Evolutionary conservation across 2,113 vertebrate species (phyloP).

Genomic region (Petrocephalus zakoni): DNA sequence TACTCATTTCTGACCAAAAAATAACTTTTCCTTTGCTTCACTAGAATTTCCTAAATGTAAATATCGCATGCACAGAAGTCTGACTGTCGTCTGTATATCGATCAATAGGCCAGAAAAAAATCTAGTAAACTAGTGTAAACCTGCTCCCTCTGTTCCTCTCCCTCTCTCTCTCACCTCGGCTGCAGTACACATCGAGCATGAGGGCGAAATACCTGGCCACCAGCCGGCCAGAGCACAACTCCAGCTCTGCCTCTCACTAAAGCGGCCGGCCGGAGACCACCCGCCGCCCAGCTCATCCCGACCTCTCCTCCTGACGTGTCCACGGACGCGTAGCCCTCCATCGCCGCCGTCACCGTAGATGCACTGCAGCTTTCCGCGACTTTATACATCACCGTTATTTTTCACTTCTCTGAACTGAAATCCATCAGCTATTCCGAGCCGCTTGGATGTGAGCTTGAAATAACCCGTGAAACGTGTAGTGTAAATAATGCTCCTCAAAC

Average conservation of each 20-base stretch:
- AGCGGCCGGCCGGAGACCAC: slow-evolving; percentile 14
- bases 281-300: background rate
- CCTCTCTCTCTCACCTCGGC: slow-evolving; percentile 34
- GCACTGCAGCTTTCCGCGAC: background rate
- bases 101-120: background rate
- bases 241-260: slow-evolving; percentile 60
- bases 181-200: slow-evolving; percentile 98
- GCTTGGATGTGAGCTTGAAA: slow-evolving; percentile 27
- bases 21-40: background rate
- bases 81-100: background rate
- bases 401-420: background rate
- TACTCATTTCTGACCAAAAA: background rate
- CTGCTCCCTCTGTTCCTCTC: background rate
- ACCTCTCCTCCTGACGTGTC: background rate
- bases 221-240: slow-evolving; percentile 73
- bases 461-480: slow-evolving; percentile 9
- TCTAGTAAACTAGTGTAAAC: background rate
- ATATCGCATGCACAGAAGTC: background rate
- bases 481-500: slow-evolving; percentile 28
- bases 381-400: background rate
- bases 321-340: background rate
- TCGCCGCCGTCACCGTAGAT: background rate
- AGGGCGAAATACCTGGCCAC: slow-evolving; percentile 98
- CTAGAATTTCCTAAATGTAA: background rate
- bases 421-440: slow-evolving; percentile 14